Evolutionary conservation across 2,888 invertebrate genomes (phyloP).

Genomic region (Heterodera filipjevi): DNA sequence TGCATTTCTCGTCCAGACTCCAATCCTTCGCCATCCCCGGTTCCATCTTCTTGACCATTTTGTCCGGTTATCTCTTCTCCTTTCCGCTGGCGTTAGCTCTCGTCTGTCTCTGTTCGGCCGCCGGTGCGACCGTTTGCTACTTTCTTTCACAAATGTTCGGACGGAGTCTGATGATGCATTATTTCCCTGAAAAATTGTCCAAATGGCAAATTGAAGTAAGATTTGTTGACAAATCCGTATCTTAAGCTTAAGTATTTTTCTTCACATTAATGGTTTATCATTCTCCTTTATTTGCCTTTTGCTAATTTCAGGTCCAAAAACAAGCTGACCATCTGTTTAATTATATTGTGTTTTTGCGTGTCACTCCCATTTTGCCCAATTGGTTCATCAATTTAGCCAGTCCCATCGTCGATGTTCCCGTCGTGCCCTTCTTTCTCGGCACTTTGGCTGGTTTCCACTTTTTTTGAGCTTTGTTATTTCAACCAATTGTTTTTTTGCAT

Average conservation of each 20-base stretch:
- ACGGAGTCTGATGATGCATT: constrained; percentile 80
- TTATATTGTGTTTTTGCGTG: constrained; percentile 93
- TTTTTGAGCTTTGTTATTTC: not conserved
- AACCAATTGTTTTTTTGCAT: constrained; percentile 14
- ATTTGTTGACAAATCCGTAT: no score
- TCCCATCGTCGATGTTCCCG: constrained; percentile 92
- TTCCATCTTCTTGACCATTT: constrained; percentile 92
- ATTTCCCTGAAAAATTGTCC: constrained; percentile 84
- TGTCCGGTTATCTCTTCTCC: constrained; percentile 93
- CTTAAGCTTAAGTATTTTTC: constrained; percentile 13
- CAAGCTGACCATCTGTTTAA: constrained; percentile 87
- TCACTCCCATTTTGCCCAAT: constrained; percentile 96
- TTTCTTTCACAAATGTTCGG: constrained; percentile 88
- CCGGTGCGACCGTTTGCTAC: constrained; percentile 94
- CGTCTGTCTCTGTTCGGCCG: constrained; percentile 82
- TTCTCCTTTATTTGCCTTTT: not conserved
- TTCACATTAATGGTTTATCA: no score
- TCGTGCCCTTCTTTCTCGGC: constrained; percentile 87
- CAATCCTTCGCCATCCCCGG: constrained; percentile 99
- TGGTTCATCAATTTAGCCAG: constrained; percentile 98
- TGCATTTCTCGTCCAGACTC: no score
- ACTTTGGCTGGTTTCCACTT: constrained; percentile 80
- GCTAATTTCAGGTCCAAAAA: constrained; percentile 70
- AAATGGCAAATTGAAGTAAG: constrained; percentile 79
- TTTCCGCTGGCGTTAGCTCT: constrained; percentile 85